These are phyloP conservation scores for Lampropteryx suffumata DNA, from an alignment of 2,888 invertebrate genomes.

Conservation along the genomic window DNA sequence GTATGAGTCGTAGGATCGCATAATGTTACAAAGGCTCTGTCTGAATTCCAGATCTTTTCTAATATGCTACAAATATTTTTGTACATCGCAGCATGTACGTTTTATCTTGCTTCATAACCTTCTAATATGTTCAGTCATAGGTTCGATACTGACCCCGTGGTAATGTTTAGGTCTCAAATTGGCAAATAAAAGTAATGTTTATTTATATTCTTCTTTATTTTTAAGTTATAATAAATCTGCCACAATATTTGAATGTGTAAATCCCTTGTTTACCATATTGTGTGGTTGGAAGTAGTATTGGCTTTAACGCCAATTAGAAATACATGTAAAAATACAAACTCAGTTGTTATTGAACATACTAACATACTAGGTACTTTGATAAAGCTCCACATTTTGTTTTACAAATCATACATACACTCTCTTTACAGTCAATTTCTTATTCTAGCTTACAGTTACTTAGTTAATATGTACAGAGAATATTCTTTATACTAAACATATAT, in stretches of 20 bases:
- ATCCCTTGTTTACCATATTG: constrained; percentile 63
- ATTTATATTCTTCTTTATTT: constrained; percentile 69
- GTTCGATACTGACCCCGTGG: too few relatives aligned
- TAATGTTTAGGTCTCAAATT: too few relatives aligned
- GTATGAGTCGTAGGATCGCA: too few relatives aligned
- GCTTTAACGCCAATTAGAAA: constrained; percentile 68
- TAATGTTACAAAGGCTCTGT: too few relatives aligned
- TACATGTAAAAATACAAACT: constrained; percentile 82
- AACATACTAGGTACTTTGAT: constrained; percentile 80
- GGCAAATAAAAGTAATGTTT: constrained; percentile 46
- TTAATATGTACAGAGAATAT: constrained; percentile 74
- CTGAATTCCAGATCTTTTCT: too few relatives aligned
- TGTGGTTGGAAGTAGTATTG: constrained; percentile 70
- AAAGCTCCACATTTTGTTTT: constrained; percentile 82
- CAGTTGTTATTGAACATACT: constrained; percentile 70
- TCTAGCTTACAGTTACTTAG: constrained; percentile 49
- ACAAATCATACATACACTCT: constrained; percentile 81
- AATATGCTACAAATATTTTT: too few relatives aligned
- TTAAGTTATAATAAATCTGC: constrained; percentile 75
- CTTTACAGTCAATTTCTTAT: constrained; percentile 76
- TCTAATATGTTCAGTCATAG: too few relatives aligned
- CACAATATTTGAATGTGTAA: constrained; percentile 66
- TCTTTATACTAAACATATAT: constrained; percentile 71
- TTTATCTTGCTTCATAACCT: too few relatives aligned
- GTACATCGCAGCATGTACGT: too few relatives aligned